Base-by-base conservation (phyloP, 2,797 vertebrate species). In the Anniella stebbinsi region DNA sequence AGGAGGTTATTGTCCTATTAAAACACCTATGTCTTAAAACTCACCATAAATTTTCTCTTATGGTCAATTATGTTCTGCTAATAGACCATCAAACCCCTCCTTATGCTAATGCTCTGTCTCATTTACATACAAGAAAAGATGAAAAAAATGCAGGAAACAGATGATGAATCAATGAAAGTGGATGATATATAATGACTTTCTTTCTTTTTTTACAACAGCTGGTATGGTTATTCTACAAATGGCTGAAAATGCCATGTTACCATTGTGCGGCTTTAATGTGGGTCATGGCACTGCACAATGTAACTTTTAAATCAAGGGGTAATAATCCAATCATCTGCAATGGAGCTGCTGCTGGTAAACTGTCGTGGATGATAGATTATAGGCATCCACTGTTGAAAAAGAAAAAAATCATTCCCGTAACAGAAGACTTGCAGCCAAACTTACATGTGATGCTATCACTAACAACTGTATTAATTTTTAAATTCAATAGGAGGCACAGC, bases 41-140 rank as follows among this genome's bases (percentile, higher is more conserved):
- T 41, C 28, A 30, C 80, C 80, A 88, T 92, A 91, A 91, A 89
- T 92, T 83, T 54, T 21, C 51, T 10, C 73, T 87, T 80, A 87
- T 54, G 80, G 54, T 67, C 73, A 86, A 63, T 92, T 90, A 88
- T 82, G 76, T 84, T 73, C n/a, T 57, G 41, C 78, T 83, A 88
- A 92, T 88, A 88, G 89, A 48, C 80, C 76, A 87, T 82, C 51
- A 90, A 88, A 41, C 38, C 38, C 88, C 54, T 87, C 84, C 63
- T 89, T 73, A 63, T 89, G 72, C n/a, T 88, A 91, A 84, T 67
- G 63, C 45, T 76, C 72, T 85, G 83, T 80, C 89, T 87, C 85
- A 90, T 83, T 90, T 80, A 69, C 80, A 83, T 87, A 87, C 54
- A 76, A 60, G 72, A 25, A 76, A 88, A 83, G 84, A 60, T 86